Percentiles rank a stretch among this genome's conserved stretches.
Evolutionary conservation across 2,888 invertebrate genomes (phyloP).

Genomic region (Macrosiphum euphorbiae): DNA sequence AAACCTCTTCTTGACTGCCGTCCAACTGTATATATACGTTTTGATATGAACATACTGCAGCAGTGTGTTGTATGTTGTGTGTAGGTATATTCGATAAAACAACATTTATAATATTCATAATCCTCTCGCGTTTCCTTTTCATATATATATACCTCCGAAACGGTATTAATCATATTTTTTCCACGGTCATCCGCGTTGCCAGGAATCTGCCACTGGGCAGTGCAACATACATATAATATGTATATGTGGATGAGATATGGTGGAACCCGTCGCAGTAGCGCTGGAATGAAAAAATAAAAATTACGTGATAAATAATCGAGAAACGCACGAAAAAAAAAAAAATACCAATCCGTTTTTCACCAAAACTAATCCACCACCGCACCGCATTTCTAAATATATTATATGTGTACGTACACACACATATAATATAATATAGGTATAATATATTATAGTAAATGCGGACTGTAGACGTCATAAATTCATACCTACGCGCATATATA

Average conservation of each 20-base stretch:
- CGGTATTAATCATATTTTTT: background rate
- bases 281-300: slow-evolving; percentile 22
- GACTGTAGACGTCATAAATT: background rate
- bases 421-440: background rate
- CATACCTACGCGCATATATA: background rate
- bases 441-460: background rate
- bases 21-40: background rate
- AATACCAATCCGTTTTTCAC: slow-evolving; percentile 20
- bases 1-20: background rate
- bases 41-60: background rate
- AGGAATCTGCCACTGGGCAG: slow-evolving; percentile 49
- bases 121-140: background rate
- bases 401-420: background rate
- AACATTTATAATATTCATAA: slow-evolving; percentile 26
- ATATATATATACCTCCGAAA: background rate
- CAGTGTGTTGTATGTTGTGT: background rate
- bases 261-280: background rate
- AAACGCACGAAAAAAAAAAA: background rate
- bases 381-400: slow-evolving; percentile 8
- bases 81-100: background rate
- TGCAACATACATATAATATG: background rate
- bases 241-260: background rate
- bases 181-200: background rate
- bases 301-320: background rate
- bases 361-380: slow-evolving; percentile 15